These are phyloP conservation scores for Anguilla japonica DNA, from an alignment of 2,113 vertebrate genomes.

Conservation along the genomic window DNA sequence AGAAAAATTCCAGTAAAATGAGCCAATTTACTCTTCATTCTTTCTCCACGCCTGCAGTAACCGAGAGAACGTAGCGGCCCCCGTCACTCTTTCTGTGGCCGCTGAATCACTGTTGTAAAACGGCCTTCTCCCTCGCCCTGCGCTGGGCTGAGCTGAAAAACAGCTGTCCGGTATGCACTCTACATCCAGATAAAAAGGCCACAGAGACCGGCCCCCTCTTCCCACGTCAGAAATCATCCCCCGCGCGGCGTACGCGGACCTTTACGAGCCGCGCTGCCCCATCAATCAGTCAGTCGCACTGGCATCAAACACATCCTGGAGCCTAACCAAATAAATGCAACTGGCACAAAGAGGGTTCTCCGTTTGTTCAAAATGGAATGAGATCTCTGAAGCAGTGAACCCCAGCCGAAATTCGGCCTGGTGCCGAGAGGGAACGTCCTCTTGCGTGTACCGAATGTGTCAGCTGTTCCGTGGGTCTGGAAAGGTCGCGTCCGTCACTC, in stretches of 20 bases:
- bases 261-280: neutral
- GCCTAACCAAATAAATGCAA: neutral
- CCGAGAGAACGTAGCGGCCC: neutral
- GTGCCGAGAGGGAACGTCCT: conserved; percentile 13
- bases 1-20: too few relatives aligned
- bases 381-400: neutral
- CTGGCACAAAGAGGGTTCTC: neutral
- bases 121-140: neutral
- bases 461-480: conserved; percentile 6
- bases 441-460: conserved; percentile 12
- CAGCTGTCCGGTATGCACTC: conserved; percentile 55
- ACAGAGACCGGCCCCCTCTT: conserved; percentile 17
- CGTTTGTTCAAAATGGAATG: neutral
- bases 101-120: too few relatives aligned
- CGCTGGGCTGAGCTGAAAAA: conserved; percentile 49
- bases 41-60: neutral
- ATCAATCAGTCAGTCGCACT: neutral
- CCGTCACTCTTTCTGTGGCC: too few relatives aligned
- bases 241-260: neutral
- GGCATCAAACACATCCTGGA: conserved; percentile 15
- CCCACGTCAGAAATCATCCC: neutral
- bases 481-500: conserved; percentile 20
- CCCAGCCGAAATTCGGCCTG: neutral
- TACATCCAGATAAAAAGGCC: conserved; percentile 41
- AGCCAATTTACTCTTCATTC: too few relatives aligned